Base-by-base conservation (phyloP, 2,797 vertebrate genomes). In the Cynopterus sphinx region DNA sequence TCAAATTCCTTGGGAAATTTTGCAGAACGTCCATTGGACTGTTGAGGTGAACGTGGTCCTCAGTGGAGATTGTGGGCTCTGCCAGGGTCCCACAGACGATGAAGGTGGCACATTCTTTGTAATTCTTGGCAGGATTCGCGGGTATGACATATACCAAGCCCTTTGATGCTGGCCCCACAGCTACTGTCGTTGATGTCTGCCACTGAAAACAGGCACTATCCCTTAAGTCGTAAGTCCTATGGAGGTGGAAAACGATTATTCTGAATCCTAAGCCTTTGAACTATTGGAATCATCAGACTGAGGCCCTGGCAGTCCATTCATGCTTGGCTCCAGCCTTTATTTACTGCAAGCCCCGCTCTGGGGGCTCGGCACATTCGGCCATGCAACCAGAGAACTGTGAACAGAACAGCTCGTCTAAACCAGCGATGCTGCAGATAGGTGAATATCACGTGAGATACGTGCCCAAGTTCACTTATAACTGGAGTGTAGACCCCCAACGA, bases 11-110 rank as follows among this genome's bases (percentile, higher is more conserved):
- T 75, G 39, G 59, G 39, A 36, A 15, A 39, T 53, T 17, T 24
- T 53, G 55, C 33, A 16, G 26, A 53, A 46, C 5, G 86, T 31
- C 26, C 19, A n/a, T 3, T 26, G 9, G 51, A 65, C 0, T 46
- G 70, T 61, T 13, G 53, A 65, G 65, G 51, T 22, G 11, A 33
- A 19, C 9, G 0, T 17, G 65, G 46, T 49, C 22, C 17, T 63
- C 28, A 4, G 46, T 8, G 15, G 15, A 13, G 53, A 55, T 7
- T 19, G 53, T 55, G 21, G 19, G 53, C 21, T 75, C 46, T 74
- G 0, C 9, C 26, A 2, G 71, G 19, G 5, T 24, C 19, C 15
- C 17, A 3, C 8, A 46, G 0, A 5, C 3, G 41, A 12, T 6
- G 9, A 26, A 31, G n/a, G 13, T 31, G 57, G 31, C 1, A 28